These are phyloP conservation scores for Fopius arisanus DNA, from an alignment of 1,140 invertebrate species.

Conservation along the genomic window DNA sequence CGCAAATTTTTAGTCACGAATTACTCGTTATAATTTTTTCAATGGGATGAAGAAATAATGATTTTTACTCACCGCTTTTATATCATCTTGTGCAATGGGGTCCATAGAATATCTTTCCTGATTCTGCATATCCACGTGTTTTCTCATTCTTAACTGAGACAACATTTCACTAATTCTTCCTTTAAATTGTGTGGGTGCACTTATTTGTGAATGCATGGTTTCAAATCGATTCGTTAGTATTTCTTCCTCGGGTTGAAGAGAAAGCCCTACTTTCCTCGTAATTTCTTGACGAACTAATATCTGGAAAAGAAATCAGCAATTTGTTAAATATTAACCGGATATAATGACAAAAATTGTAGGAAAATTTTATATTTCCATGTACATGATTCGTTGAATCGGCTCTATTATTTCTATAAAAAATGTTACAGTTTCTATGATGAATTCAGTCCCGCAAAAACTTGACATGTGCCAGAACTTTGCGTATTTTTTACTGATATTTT, in stretches of 20 bases:
- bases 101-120: constrained; percentile 71
- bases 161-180: constrained; percentile 90
- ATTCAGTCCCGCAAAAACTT: too few species aligned
- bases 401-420: too few species aligned
- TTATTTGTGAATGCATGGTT: constrained; percentile 84
- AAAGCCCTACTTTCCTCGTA: constrained; percentile 82
- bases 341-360: too few species aligned
- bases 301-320: constrained; percentile 59
- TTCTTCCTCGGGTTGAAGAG: constrained; percentile 90
- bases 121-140: constrained; percentile 64
- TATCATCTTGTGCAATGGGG: constrained; percentile 69
- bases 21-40: too few species aligned
- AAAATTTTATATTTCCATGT: too few species aligned
- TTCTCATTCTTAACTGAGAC: constrained; percentile 85
- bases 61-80: constrained; percentile 66
- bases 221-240: constrained; percentile 83
- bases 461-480: too few species aligned
- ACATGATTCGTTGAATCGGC: too few species aligned
- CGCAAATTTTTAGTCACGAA: too few species aligned
- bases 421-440: too few species aligned
- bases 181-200: constrained; percentile 91
- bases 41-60: neutral
- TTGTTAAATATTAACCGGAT: neutral
- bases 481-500: too few species aligned
- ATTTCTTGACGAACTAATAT: constrained; percentile 89